A percentile compares a stretch with the other conserved stretches of the same genome.
These are phyloP conservation scores for Stenurella melanura DNA, from an alignment of 2,888 invertebrate genomes.

Conservation along the genomic window DNA sequence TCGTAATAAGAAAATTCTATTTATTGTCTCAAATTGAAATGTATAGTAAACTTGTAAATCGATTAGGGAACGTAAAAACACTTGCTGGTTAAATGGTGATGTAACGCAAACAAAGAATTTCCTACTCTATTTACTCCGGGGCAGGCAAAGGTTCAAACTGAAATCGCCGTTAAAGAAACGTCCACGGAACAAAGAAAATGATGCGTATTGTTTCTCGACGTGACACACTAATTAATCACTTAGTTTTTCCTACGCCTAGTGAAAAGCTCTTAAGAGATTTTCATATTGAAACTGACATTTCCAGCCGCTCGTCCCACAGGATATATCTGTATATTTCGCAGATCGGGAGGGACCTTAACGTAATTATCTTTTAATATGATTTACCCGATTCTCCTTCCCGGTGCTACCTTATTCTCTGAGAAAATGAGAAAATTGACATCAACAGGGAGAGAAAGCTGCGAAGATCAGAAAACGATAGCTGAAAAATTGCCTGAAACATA, in stretches of 20 bases:
- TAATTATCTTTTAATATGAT: slow-evolving; percentile 65
- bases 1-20: too few relatives aligned
- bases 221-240: slow-evolving; percentile 63
- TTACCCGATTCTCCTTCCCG: slow-evolving; percentile 57
- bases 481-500: slow-evolving; percentile 60
- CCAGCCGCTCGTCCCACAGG: slow-evolving; percentile 53
- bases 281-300: slow-evolving; percentile 59
- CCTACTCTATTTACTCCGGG: neutral
- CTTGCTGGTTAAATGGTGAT: neutral
- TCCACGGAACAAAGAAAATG: slow-evolving; percentile 55
- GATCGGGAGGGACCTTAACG: slow-evolving; percentile 62
- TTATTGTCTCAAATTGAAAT: neutral
- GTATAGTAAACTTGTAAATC: neutral
- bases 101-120: neutral
- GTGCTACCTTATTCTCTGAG: slow-evolving; percentile 44
- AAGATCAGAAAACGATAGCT: slow-evolving; percentile 59
- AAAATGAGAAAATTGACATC: slow-evolving; percentile 63
- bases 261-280: slow-evolving; percentile 53
- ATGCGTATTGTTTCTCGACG: slow-evolving; percentile 60
- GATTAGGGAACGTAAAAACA: neutral
- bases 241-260: slow-evolving; percentile 51
- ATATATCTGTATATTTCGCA: slow-evolving; percentile 62
- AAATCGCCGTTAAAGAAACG: slow-evolving; percentile 56
- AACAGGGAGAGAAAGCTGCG: slow-evolving; percentile 45
- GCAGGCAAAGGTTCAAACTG: slow-evolving; percentile 44